Evolutionary conservation across 2,797 vertebrate genomes (phyloP).

Genomic region (Hydrocynus forskahlii): DNA sequence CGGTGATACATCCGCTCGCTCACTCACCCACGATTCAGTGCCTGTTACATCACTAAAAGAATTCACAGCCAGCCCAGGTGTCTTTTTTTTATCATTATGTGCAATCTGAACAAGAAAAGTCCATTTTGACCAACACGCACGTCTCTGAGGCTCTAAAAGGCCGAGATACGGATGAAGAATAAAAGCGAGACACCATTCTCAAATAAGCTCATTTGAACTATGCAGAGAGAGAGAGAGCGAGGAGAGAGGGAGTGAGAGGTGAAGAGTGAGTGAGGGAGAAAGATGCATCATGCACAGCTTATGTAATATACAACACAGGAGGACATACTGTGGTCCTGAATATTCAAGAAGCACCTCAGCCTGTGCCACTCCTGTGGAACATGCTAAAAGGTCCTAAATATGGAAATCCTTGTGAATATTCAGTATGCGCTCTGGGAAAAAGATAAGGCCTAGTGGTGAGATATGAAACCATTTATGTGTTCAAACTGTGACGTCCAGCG

Average conservation of each 20-base stretch:
- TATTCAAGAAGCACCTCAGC: conserved; percentile 42
- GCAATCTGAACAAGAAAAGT: conserved; percentile 75
- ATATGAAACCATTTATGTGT: conserved; percentile 12
- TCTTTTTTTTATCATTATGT: conserved; percentile 51
- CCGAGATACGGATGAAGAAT: conserved; percentile 58
- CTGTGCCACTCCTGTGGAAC: conserved; percentile 21
- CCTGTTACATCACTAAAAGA: conserved; percentile 28
- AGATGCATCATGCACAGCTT: conserved; percentile 27
- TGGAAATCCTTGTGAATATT: conserved; percentile 41
- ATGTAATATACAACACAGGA: conserved; percentile 45
- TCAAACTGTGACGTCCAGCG: background rate
- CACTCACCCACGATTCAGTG: conserved; percentile 33
- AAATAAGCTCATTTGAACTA: conserved; percentile 26
- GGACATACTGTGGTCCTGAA: conserved; percentile 31
- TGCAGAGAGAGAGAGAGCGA: background rate
- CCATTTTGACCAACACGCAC: conserved; percentile 72
- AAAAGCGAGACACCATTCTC: conserved; percentile 37
- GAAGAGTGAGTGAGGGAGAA: conserved; percentile 14
- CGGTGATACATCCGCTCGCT: conserved; percentile 11
- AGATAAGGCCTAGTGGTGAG: background rate
- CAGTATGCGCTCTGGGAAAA: conserved; percentile 2
- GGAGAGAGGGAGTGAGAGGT: background rate
- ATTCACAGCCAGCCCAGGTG: conserved; percentile 41
- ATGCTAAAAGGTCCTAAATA: conserved; percentile 31
- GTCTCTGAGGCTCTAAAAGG: conserved; percentile 66